Evolutionary conservation across 2,888 invertebrate genomes (phyloP).

Genomic region (Desoria tigrina): DNA sequence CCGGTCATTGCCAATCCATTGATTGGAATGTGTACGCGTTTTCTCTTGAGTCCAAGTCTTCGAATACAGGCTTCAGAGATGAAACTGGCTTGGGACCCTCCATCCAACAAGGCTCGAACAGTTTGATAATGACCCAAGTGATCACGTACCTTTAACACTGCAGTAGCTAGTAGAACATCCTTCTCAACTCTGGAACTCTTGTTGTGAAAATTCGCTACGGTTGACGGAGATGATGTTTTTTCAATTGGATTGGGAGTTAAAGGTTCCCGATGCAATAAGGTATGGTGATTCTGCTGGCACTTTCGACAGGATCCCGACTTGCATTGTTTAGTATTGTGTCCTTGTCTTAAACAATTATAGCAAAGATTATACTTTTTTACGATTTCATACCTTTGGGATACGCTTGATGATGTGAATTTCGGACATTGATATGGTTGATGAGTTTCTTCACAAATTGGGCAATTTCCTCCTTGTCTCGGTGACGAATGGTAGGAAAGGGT

Average conservation of each 20-base stretch:
- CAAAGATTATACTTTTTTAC: conserved; percentile 8
- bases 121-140: neutral
- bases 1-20: conserved; percentile 15
- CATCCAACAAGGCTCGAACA: conserved; percentile 24
- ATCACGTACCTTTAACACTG: conserved; percentile 15
- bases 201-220: no score
- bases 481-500: neutral
- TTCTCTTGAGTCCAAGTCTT: conserved; percentile 15
- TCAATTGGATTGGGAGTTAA: neutral
- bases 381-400: neutral
- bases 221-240: neutral
- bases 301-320: conserved; percentile 2
- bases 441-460: neutral
- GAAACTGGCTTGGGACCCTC: conserved; percentile 23
- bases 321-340: conserved; percentile 16
- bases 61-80: conserved; percentile 23
- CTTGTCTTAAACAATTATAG: conserved; percentile 27
- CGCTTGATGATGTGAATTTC: neutral
- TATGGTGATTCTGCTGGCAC: conserved; percentile 16
- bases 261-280: conserved; percentile 16
- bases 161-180: conserved; percentile 27
- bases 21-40: no score
- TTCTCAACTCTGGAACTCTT: no score
- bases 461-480: neutral
- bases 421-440: conserved; percentile 20